These are phyloP conservation scores for Heterodera filipjevi DNA, from an alignment of 2,888 invertebrate species.

Conservation along the genomic window DNA sequence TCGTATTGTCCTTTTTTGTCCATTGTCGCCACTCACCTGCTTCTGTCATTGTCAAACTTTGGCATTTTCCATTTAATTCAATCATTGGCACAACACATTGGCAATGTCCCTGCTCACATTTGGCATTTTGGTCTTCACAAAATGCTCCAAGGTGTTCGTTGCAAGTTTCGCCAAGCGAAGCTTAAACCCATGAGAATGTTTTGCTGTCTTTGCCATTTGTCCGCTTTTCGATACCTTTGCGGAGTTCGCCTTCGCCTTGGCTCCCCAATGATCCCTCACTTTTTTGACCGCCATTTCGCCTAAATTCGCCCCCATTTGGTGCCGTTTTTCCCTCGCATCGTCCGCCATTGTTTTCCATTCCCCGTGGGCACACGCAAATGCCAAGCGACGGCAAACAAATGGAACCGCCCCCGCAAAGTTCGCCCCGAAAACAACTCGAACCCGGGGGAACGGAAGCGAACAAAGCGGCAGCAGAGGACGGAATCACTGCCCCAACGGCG, in stretches of 20 bases:
- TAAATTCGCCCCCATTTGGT: not conserved
- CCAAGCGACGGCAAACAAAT: conserved; percentile 57
- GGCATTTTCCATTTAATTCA: conserved; percentile 59
- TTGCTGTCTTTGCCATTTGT: not conserved
- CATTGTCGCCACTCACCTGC: conserved; percentile 50
- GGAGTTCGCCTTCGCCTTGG: not conserved
- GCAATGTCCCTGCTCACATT: conserved; percentile 59
- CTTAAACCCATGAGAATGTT: conserved; percentile 13
- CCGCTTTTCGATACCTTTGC: not conserved
- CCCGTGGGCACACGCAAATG: conserved; percentile 61
- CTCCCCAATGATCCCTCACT: not conserved
- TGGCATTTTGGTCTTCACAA: conserved; percentile 53
- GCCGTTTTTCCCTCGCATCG: conserved; percentile 49
- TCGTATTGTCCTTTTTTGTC: not conserved
- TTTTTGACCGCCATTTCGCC: not conserved
- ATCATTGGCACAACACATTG: conserved; percentile 56
- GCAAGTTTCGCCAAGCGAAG: conserved; percentile 53
- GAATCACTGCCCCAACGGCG: not conserved
- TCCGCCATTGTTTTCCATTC: conserved; percentile 55
- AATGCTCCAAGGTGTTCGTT: conserved; percentile 41
- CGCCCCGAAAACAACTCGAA: conserved; percentile 55
- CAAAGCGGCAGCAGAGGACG: not conserved
- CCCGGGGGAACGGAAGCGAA: conserved; percentile 45
- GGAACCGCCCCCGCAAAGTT: conserved; percentile 61
- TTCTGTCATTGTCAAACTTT: conserved; percentile 46